Conservation (phyloP, 2,888 invertebrate species). For the Cremastinae sp. region DNA sequence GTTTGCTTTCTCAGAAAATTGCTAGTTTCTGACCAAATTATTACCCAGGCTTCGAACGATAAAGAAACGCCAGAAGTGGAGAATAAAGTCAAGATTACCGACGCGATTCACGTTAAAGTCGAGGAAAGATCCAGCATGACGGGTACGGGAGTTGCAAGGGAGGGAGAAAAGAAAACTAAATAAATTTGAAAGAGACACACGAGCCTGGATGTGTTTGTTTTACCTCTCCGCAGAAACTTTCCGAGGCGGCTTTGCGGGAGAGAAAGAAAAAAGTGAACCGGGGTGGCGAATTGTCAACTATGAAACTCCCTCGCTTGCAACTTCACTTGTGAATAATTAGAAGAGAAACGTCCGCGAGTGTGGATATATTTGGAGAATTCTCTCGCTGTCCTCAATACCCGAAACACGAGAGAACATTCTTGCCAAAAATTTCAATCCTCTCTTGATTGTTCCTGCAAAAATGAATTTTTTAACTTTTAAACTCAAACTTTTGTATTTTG, state of each 20-base stretch:
- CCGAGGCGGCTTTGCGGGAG: slow-evolving; percentile 52
- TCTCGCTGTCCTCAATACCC: slow-evolving; percentile 24
- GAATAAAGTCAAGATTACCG: slow-evolving; percentile 12
- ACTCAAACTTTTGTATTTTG: slow-evolving; percentile 58
- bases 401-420: background rate
- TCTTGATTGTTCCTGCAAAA: no score
- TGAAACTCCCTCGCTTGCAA: slow-evolving; percentile 67
- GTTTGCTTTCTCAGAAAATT: slow-evolving; percentile 64
- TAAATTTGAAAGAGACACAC: slow-evolving; percentile 9
- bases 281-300: slow-evolving; percentile 53
- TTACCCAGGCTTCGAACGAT: slow-evolving; percentile 14
- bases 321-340: slow-evolving; percentile 74
- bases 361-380: slow-evolving; percentile 17
- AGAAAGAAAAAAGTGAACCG: slow-evolving; percentile 19
- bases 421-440: slow-evolving; percentile 63
- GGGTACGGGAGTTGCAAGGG: background rate
- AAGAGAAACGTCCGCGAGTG: slow-evolving; percentile 41
- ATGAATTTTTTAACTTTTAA: no score
- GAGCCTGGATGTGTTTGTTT: slow-evolving; percentile 65
- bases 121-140: slow-evolving; percentile 4
- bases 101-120: background rate
- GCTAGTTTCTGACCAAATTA: slow-evolving; percentile 69
- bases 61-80: background rate
- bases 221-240: slow-evolving; percentile 66
- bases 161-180: slow-evolving; percentile 9